A percentile compares a stretch with the other conserved stretches of the same genome.
Evolutionary conservation across 2,113 vertebrate genomes (phyloP).

Genomic region (Uropsilus gracilis): DNA sequence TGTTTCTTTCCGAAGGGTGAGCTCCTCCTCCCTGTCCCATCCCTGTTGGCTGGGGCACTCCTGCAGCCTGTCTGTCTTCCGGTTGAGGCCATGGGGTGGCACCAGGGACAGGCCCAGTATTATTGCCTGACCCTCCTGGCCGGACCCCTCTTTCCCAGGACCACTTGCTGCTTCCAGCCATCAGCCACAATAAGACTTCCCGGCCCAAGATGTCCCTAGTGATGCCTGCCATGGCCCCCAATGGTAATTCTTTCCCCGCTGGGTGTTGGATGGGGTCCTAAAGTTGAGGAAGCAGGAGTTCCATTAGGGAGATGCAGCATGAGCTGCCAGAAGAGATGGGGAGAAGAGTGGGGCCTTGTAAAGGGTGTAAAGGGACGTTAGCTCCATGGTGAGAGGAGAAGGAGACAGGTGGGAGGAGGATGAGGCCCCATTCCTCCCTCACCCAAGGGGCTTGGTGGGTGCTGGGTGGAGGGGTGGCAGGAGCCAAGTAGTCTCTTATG

Average conservation of each 20-base stretch:
- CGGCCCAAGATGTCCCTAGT: slow-evolving; percentile 95
- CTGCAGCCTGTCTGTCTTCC: background rate
- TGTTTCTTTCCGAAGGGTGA: slow-evolving; percentile 94
- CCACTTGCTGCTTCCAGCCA: slow-evolving; percentile 93
- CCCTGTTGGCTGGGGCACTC: background rate
- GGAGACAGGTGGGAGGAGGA: background rate
- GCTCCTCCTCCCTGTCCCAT: background rate
- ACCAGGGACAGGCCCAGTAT: background rate
- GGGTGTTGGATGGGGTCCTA: background rate
- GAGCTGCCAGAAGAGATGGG: background rate
- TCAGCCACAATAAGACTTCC: slow-evolving; percentile 95
- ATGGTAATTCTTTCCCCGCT: slow-evolving; percentile 85
- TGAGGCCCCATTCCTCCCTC: accelerated
- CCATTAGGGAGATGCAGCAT: background rate
- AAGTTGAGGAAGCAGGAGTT: background rate
- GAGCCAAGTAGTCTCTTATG: background rate
- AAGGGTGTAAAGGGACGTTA: too few relatives aligned
- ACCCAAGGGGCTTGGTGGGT: background rate
- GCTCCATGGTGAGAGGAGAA: background rate
- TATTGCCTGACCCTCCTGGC: background rate
- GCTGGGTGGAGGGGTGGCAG: background rate
- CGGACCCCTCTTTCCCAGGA: slow-evolving; percentile 84
- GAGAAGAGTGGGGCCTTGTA: background rate
- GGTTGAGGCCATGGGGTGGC: background rate
- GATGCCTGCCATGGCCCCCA: slow-evolving; percentile 95